phyloP scores from a whole-genome alignment of 2,888 invertebrate genomes.

The Hydrotaea cyrtoneurina region DNA sequence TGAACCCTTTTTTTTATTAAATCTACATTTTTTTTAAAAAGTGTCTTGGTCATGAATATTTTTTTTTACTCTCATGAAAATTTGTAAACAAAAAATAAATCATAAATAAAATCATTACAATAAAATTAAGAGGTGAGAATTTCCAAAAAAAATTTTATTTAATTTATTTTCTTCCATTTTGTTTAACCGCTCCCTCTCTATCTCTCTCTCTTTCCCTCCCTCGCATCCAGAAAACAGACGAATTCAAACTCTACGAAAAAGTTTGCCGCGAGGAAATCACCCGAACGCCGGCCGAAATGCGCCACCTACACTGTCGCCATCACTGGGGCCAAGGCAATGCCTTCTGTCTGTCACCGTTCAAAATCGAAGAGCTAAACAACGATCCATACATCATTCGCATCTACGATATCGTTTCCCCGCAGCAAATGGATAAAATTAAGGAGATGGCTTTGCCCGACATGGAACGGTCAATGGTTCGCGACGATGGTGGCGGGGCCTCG shows the following conservation, averaged over 20 bases:
- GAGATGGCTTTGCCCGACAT: conserved; percentile 82
- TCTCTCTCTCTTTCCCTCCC: not conserved
- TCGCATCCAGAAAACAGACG: conserved; percentile 70
- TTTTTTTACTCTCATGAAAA: too few species aligned
- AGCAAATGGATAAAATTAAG: conserved; percentile 82
- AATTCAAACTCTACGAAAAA: conserved; percentile 81
- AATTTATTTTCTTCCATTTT: too few species aligned
- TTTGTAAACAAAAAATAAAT: too few species aligned
- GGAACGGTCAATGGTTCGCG: conserved; percentile 82
- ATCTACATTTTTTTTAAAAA: too few species aligned
- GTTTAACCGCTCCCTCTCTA: too few species aligned
- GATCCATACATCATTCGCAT: conserved; percentile 83
- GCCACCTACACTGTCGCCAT: conserved; percentile 74
- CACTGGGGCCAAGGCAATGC: conserved; percentile 70
- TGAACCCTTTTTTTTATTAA: too few species aligned
- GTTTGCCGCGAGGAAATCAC: conserved; percentile 75
- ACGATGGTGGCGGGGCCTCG: conserved; percentile 91
- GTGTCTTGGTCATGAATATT: too few species aligned
- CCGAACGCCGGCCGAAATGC: conserved; percentile 70
- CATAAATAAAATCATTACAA: too few species aligned
- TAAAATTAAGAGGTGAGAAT: too few species aligned
- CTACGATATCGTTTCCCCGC: conserved; percentile 83
- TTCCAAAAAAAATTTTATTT: too few species aligned
- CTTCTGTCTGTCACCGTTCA: conserved; percentile 76
- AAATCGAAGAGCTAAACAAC: conserved; percentile 82